Evolutionary conservation across 2,797 vertebrate species (phyloP).

Genomic region (Linurgus olivaceus): DNA sequence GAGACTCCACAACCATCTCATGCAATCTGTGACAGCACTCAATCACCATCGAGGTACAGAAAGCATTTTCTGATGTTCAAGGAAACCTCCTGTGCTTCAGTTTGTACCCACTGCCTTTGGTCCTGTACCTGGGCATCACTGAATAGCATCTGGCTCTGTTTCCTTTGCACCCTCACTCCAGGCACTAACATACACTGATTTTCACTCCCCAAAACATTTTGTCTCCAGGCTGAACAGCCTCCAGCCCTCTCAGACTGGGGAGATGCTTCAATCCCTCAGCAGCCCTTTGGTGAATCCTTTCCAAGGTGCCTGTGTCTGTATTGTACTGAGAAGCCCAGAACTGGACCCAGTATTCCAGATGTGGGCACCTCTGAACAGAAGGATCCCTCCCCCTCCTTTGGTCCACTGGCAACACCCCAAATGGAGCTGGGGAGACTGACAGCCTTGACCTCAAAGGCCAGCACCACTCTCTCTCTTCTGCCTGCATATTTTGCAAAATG

Average conservation of each 20-base stretch:
- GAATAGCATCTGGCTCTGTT: rapidly evolving
- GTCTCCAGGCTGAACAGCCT: background rate
- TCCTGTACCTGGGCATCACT: background rate
- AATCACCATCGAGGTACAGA: background rate
- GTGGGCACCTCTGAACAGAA: background rate
- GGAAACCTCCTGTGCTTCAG: background rate
- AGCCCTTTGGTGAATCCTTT: background rate
- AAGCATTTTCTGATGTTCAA: background rate
- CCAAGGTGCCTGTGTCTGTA: too few species aligned
- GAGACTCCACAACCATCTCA: background rate
- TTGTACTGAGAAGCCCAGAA: background rate
- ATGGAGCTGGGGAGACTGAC: rapidly evolving
- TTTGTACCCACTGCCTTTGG: background rate
- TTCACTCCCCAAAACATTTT: rapidly evolving
- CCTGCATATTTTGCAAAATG: background rate
- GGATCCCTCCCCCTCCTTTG: background rate
- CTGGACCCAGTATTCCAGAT: background rate
- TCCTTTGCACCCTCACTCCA: background rate
- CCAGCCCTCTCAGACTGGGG: rapidly evolving
- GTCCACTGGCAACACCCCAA: background rate
- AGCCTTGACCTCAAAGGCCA: background rate
- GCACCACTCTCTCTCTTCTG: background rate
- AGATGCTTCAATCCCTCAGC: background rate
- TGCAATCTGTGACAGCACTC: background rate
- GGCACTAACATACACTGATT: too few species aligned